Evolutionary conservation across 1,140 invertebrate species (phyloP).

Genomic region (Temnothorax nylanderi): DNA sequence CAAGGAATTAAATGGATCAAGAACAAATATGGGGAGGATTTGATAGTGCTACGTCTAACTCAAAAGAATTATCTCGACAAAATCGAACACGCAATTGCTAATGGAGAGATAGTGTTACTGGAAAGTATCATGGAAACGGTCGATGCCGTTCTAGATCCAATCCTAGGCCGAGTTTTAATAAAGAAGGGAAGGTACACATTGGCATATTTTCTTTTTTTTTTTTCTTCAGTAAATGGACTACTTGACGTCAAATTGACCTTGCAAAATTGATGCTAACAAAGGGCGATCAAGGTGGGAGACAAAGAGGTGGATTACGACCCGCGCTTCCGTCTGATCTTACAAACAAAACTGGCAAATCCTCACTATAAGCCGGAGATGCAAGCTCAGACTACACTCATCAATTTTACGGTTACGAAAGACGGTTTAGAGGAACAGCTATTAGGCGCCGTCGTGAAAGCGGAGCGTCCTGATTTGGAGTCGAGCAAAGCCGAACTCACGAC

Average conservation of each 20-base stretch:
- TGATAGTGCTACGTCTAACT: constrained; percentile 92
- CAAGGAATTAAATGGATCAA: constrained; percentile 99
- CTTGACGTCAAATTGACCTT: constrained; percentile 5
- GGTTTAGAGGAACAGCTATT: constrained; percentile 97
- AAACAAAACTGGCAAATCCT: constrained; percentile 97
- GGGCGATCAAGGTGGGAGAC: constrained; percentile 94
- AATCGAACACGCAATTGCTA: constrained; percentile 92
- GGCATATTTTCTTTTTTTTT: not conserved
- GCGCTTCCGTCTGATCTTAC: constrained; percentile 94
- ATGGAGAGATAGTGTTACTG: constrained; percentile 92
- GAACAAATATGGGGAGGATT: constrained; percentile 89
- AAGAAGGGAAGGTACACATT: constrained; percentile 91
- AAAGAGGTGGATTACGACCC: constrained; percentile 96
- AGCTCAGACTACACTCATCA: constrained; percentile 97
- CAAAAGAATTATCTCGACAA: constrained; percentile 94
- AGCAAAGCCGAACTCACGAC: constrained; percentile 92
- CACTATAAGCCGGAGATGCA: constrained; percentile 99
- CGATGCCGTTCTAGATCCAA: constrained; percentile 95
- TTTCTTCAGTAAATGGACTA: not conserved
- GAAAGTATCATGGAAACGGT: constrained; percentile 96
- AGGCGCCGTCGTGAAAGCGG: constrained; percentile 96
- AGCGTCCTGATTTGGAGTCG: constrained; percentile 95
- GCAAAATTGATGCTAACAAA: constrained; percentile 70
- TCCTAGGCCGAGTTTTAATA: constrained; percentile 95
- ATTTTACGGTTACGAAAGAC: constrained; percentile 97